Conservation (phyloP, 2,797 vertebrate genomes). For the Crocodylus rhombifer region DNA sequence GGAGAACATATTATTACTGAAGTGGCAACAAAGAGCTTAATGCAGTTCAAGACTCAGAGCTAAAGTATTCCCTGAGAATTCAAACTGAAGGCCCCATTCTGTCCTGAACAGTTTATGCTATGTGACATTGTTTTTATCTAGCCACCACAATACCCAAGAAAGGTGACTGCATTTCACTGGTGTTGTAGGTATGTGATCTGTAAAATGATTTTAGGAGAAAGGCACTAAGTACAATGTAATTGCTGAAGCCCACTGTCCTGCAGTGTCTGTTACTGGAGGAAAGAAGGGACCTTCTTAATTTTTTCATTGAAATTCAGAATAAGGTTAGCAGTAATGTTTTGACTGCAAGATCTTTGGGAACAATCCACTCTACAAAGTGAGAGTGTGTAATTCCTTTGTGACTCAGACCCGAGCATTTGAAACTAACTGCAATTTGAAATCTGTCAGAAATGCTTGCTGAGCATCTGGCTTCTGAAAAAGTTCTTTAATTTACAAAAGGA, state of each 20-base stretch:
- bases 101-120: accelerated
- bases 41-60: neutral
- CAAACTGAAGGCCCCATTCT: neutral
- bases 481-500: constrained; percentile 73
- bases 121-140: neutral
- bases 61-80: neutral
- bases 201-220: constrained; percentile 17
- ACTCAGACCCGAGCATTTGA: constrained; percentile 51
- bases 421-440: constrained; percentile 73
- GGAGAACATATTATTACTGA: neutral
- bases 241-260: neutral
- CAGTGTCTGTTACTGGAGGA: constrained; percentile 22
- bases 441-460: constrained; percentile 75
- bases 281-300: constrained; percentile 43
- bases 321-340: constrained; percentile 69
- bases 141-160: neutral
- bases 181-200: neutral
- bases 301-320: constrained; percentile 49
- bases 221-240: neutral
- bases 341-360: constrained; percentile 59
- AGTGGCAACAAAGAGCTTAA: neutral
- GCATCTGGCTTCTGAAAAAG: constrained; percentile 75
- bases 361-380: constrained; percentile 47
- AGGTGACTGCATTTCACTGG: neutral
- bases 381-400: constrained; percentile 24